These are phyloP conservation scores for Lophura nycthemera DNA, from an alignment of 2,113 vertebrate genomes.

Conservation along the genomic window DNA sequence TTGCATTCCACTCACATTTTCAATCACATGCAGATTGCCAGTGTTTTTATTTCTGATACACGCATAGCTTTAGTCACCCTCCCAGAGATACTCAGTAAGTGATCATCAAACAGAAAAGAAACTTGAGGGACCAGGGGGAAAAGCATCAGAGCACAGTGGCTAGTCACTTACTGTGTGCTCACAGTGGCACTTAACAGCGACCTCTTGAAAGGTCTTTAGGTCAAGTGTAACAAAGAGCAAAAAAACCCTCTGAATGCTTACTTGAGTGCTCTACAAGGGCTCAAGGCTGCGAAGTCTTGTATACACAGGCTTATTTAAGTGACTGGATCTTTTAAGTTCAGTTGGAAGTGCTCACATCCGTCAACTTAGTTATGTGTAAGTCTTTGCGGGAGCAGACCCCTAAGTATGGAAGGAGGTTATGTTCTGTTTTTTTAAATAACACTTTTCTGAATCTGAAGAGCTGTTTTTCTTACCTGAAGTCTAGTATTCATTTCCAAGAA, in stretches of 20 bases:
- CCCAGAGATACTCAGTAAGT: not conserved
- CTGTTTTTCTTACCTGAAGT: constrained; percentile 87
- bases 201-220: constrained; percentile 50
- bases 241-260: not conserved
- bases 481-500: constrained; percentile 99
- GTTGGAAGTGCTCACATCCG: not conserved
- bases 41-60: not conserved
- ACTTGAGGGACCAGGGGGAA: constrained; percentile 27
- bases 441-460: constrained; percentile 26
- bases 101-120: constrained; percentile 62
- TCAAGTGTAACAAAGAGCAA: constrained; percentile 57
- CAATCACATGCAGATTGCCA: not conserved
- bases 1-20: not conserved
- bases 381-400: constrained; percentile 8
- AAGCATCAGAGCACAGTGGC: constrained; percentile 40
- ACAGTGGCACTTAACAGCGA: constrained; percentile 33
- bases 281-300: not conserved
- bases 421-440: constrained; percentile 53
- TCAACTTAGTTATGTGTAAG: not conserved
- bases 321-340: constrained; percentile 13
- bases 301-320: not conserved
- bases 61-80: not conserved
- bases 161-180: constrained; percentile 34
- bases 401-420: not conserved
- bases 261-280: not conserved